Conservation (phyloP, 2,888 invertebrate genomes). For the Hofmannophila pseudospretella region DNA sequence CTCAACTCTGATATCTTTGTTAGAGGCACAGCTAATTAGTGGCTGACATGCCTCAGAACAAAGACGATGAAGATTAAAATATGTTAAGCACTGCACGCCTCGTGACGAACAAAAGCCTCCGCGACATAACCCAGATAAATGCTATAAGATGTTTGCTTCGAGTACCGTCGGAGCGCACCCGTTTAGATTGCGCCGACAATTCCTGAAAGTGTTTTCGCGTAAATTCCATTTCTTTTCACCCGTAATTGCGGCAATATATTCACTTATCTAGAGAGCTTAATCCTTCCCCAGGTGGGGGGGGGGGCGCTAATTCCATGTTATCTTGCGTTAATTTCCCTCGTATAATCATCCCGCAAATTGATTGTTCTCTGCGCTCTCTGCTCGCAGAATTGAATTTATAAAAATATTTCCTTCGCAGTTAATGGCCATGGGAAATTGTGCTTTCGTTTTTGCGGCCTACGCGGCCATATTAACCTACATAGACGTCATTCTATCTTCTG, state of each 20-base stretch:
- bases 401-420: constrained; percentile 18
- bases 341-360: constrained; percentile 57
- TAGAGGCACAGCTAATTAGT: constrained; percentile 37
- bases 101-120: constrained; percentile 51
- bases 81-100: constrained; percentile 40
- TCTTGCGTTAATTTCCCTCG: constrained; percentile 63
- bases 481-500: constrained; percentile 2
- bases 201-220: constrained; percentile 45
- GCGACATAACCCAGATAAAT: constrained; percentile 47
- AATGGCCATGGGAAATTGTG: constrained; percentile 15
- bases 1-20: constrained; percentile 46
- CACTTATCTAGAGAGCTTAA: constrained; percentile 57
- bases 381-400: constrained; percentile 16
- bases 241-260: constrained; percentile 60
- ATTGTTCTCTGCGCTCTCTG: constrained; percentile 31
- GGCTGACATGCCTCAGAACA: constrained; percentile 42
- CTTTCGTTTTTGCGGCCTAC: constrained; percentile 12
- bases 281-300: constrained; percentile 64
- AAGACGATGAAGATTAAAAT: constrained; percentile 55
- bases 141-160: constrained; percentile 39
- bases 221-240: constrained; percentile 52
- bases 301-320: constrained; percentile 55
- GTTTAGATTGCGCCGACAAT: constrained; percentile 54
- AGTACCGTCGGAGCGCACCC: constrained; percentile 37
- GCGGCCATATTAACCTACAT: constrained; percentile 10